Base-by-base conservation (phyloP, 2,113 vertebrate species). In the Python bivittatus region DNA sequence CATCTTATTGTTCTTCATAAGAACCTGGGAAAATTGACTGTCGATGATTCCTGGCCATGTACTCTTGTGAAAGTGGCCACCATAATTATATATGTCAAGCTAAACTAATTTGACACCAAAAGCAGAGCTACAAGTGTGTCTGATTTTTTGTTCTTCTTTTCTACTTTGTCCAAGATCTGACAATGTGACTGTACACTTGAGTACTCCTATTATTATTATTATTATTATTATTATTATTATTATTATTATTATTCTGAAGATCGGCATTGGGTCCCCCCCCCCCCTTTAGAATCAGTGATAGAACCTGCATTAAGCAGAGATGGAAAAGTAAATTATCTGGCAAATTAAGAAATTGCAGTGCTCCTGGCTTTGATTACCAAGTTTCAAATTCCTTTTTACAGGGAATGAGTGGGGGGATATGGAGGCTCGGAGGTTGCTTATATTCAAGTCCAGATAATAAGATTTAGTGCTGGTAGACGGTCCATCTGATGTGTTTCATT, bases 11-110 rank as follows among this genome's bases (percentile, higher is more conserved):
- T 17, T 95, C 42, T 27, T 54, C 10, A 52, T 17, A 10, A 7
- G 61, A 90, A 61, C 13, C 23, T 92, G 44, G 38, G 17, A 95
- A 92, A 90, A 95, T 89, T 25, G 92, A 44, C 95, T 92, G 54
- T 68, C 90, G 92, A 0, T 1, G n/a, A 58, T 22, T 93, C 23
- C 22, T 91, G 38, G 13, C 13, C 8, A 10, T 42, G 56, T 17
- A 23, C 56, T 90, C 79, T 61, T 7, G 72, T 90, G 60, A 13
- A 53, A 89, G 91, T 44, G 84, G 5, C 0, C 44, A 15, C 23
- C 29, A 61, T 72, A 9, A 86, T 25, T 56, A n/a, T 38, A 3
- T 38, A 56, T 56, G 53, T 68, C 84, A 52, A 8, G 25, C 17
- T 52, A 91, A 91, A 27, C 17, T 88, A 92, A 84, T n/a, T 44